These are phyloP conservation scores for Maniola jurtina DNA, from an alignment of 1,140 invertebrate genomes.

Conservation along the genomic window DNA sequence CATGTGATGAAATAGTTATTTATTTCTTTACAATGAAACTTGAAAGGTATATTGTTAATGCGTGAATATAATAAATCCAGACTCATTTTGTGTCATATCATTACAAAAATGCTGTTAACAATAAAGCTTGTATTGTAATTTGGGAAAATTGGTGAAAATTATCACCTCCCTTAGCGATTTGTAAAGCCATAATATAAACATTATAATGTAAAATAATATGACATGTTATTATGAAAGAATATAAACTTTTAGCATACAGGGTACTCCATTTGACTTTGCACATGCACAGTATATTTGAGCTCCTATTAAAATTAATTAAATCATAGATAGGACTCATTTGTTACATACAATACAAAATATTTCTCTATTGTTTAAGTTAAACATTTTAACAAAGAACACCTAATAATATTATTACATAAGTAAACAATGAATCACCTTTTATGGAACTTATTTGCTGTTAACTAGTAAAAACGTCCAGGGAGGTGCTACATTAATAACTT, in stretches of 20 bases:
- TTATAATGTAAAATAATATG: constrained; percentile 2
- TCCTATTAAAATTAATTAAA: constrained; percentile 25
- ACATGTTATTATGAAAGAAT: constrained; percentile 24
- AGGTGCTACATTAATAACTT: constrained; percentile 29
- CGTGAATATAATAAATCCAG: no score
- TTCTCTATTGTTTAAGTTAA: constrained; percentile 25
- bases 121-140: neutral
- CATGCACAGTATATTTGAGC: constrained; percentile 30
- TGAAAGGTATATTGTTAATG: no score
- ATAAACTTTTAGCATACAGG: constrained; percentile 41
- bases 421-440: constrained; percentile 20
- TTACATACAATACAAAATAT: constrained; percentile 26
- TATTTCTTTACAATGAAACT: no score
- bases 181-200: constrained; percentile 1
- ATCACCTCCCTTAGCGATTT: neutral
- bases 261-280: constrained; percentile 39
- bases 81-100: neutral
- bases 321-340: constrained; percentile 23
- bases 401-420: neutral
- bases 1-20: neutral
- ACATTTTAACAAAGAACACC: constrained; percentile 1
- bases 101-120: neutral
- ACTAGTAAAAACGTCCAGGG: constrained; percentile 31
- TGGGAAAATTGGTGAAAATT: neutral
- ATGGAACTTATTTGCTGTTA: constrained; percentile 29